phyloP scores from a whole-genome alignment of 2,113 vertebrate genomes.

The Ictalurus furcatus region DNA sequence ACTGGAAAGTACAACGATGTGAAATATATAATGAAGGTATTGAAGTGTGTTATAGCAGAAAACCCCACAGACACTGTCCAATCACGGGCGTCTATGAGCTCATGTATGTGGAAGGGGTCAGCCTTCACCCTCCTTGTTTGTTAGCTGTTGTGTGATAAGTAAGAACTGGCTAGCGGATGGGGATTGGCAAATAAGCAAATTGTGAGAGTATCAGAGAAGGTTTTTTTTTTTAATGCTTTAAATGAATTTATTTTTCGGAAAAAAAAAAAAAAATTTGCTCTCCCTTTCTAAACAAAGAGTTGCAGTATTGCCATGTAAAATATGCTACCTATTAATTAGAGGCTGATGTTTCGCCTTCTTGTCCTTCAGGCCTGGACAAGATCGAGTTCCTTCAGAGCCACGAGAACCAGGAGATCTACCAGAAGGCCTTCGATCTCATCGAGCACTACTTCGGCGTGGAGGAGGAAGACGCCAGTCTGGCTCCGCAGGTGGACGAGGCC shows the following conservation, averaged over 20 bases:
- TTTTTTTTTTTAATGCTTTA: background rate
- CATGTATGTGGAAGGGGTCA: background rate
- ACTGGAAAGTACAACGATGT: background rate
- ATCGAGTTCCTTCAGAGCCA: conserved; percentile 99
- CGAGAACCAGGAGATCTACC: conserved; percentile 98
- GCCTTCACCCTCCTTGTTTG: background rate
- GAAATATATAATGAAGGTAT: no score
- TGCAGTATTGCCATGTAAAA: background rate
- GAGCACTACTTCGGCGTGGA: conserved; percentile 98
- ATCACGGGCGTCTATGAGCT: background rate
- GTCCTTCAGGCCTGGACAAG: conserved; percentile 86
- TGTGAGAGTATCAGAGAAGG: no score
- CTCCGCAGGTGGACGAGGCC: conserved; percentile 90
- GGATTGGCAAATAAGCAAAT: background rate
- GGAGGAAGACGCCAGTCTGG: conserved; percentile 84
- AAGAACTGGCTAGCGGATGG: background rate
- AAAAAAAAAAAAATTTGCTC: no score
- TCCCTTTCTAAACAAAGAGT: background rate
- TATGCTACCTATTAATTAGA: background rate
- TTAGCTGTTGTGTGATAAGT: background rate
- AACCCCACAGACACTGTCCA: background rate
- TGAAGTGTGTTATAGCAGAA: no score
- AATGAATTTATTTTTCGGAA: no score
- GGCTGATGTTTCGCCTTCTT: background rate
- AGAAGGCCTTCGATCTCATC: conserved; percentile 96